Conservation (phyloP, 1,140 invertebrate species). For the Lerema accius region DNA sequence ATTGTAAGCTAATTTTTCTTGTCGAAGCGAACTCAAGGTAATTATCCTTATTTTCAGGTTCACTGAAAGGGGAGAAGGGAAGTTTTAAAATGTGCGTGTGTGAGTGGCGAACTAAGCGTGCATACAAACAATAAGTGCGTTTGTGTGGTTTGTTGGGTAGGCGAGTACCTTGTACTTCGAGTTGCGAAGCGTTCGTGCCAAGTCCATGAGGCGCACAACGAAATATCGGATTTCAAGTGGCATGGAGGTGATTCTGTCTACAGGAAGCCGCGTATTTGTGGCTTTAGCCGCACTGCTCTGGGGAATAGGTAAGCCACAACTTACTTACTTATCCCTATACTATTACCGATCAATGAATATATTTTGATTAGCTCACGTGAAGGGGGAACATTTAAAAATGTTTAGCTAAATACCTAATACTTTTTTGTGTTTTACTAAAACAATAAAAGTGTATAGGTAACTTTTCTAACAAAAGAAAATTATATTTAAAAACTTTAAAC, state of each 20-base stretch:
- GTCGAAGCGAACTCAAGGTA: constrained; percentile 8
- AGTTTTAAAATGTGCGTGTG: constrained; percentile 54
- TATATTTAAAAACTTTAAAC: no score
- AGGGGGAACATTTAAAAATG: not conserved
- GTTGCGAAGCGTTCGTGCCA: constrained; percentile 40
- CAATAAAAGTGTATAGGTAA: no score
- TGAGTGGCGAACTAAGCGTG: constrained; percentile 56
- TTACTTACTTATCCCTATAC: not conserved
- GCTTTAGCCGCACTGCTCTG: constrained; percentile 69
- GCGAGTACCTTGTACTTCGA: constrained; percentile 28
- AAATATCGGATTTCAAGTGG: constrained; percentile 54
- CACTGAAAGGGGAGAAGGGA: constrained; percentile 32
- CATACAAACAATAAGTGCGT: not conserved
- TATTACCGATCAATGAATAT: not conserved
- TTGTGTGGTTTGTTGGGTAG: constrained; percentile 15
- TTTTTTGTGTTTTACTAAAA: no score
- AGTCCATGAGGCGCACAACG: constrained; percentile 44
- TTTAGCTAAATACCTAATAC: no score
- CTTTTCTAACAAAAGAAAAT: no score
- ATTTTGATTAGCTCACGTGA: not conserved
- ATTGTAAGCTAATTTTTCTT: not conserved
- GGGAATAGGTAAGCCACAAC: constrained; percentile 66
- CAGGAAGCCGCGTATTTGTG: constrained; percentile 71
- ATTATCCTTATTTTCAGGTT: constrained; percentile 47
- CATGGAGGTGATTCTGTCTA: constrained; percentile 67